Evolutionary conservation across 1,140 invertebrate species (phyloP), one percentile per base, ranked within the genome.

Genomic region (Drosophila malerkotliana): DNA sequence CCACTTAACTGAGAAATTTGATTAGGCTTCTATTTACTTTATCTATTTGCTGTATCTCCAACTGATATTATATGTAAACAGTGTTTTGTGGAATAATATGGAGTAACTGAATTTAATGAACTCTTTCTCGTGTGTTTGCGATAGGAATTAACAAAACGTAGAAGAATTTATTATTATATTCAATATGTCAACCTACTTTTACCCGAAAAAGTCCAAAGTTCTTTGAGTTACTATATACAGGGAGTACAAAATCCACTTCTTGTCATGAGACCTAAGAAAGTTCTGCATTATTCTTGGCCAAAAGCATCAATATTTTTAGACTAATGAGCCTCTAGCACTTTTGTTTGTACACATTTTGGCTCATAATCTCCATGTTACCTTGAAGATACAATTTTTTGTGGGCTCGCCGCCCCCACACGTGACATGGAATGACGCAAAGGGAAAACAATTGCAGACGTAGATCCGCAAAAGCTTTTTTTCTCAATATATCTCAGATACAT

Each of bases 341-440:
- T 56, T 74, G 71, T 74, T 74, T 74, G 62, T 52, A 41, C 60
- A 64, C 28, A 74, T 58, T 66, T 74, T 74, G 71, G 71, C 72
- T 32, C 54, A 67, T 59, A 75, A 54, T 75, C 72, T 75, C 10
- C 72, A 75, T 51, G 61, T 67, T 75, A 63, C 72, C 72, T 75
- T 75, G 72, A 75, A 12, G 41, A 49, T 58, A 66, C 66, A 32
- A n/a, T 15, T 47, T 56, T 44, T 58, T 59, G 28, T 6, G 8
- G 24, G 8, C 15, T 64, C 72, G 10, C 12, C 72, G 54, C 72
- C 55, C 48, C 72, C 72, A 67, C 72, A 76, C 72, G 72, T 76
- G 72, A 76, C 72, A 76, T 75, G 72, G 55, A 76, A 57, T 76
- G 72, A 76, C 72, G 72, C 72, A 76, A 57, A 49, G 15, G 54